Evolutionary conservation across 2,797 vertebrate genomes (phyloP).

Genomic region (Parambassis ranga): DNA sequence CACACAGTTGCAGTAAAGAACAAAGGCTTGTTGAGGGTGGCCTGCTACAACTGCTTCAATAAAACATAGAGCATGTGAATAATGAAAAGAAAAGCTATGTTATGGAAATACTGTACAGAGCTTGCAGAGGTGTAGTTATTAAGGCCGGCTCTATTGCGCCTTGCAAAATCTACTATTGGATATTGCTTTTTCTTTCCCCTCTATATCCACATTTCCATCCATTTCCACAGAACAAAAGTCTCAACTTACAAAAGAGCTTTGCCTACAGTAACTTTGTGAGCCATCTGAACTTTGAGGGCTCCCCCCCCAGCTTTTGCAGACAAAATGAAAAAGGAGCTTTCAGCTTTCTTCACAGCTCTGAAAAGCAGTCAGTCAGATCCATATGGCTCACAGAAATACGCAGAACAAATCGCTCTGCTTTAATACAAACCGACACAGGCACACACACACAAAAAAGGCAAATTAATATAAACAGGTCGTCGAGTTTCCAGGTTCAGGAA

Average conservation of each 20-base stretch:
- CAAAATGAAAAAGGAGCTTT: conserved; percentile 13
- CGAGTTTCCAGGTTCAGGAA: conserved; percentile 36
- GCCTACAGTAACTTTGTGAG: conserved; percentile 4
- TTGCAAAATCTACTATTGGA: neutral
- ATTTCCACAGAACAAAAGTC: conserved; percentile 31
- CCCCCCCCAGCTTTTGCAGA: neutral
- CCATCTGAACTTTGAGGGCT: conserved; percentile 14
- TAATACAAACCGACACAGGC: no score
- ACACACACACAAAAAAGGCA: conserved; percentile 32
- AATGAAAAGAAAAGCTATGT: conserved; percentile 13
- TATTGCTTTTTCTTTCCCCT: neutral
- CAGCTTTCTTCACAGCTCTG: neutral
- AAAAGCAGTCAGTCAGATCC: conserved; percentile 9
- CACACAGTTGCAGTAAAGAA: conserved; percentile 20
- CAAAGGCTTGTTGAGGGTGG: conserved; percentile 24
- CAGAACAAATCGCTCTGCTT: conserved; percentile 28
- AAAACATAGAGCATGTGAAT: conserved; percentile 5
- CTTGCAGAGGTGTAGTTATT: neutral
- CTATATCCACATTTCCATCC: conserved; percentile 10
- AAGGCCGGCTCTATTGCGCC: neutral
- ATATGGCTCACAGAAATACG: conserved; percentile 25
- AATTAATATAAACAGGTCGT: neutral
- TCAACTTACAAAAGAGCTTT: conserved; percentile 12
- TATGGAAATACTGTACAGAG: neutral
- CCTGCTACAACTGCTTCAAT: conserved; percentile 24